Evolutionary conservation across 2,797 vertebrate species (phyloP).

Genomic region (Sebastes hubbsi): DNA sequence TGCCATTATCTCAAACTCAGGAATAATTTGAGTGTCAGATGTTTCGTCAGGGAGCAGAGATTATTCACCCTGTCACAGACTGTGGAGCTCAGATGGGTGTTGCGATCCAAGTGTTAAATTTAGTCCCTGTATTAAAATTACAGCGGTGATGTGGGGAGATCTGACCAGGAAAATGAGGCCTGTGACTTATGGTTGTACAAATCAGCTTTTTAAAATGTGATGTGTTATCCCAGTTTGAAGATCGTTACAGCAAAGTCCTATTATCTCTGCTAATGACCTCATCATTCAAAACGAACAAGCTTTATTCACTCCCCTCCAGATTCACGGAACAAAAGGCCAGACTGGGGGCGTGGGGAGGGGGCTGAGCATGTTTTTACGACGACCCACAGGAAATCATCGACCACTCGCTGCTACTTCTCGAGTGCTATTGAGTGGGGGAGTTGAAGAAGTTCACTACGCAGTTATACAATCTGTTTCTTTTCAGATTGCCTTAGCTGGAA

Average conservation of each 20-base stretch:
- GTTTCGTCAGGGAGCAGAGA: constrained; percentile 40
- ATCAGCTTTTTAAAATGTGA: constrained; percentile 69
- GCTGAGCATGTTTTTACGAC: background rate
- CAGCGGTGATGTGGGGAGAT: constrained; percentile 37
- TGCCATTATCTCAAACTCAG: constrained; percentile 55
- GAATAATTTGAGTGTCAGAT: constrained; percentile 70
- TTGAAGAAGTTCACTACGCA: constrained; percentile 43
- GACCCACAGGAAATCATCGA: constrained; percentile 44
- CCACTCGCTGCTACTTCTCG: constrained; percentile 29
- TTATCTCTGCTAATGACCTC: constrained; percentile 78
- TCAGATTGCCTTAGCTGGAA: constrained; percentile 20
- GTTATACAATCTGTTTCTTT: constrained; percentile 25
- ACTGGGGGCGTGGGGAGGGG: background rate
- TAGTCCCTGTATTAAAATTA: constrained; percentile 63
- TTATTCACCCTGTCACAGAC: constrained; percentile 57
- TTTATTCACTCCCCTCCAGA: constrained; percentile 53
- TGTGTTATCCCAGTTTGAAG: constrained; percentile 68
- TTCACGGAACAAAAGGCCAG: constrained; percentile 49
- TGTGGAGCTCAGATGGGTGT: constrained; percentile 32
- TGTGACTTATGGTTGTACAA: constrained; percentile 62
- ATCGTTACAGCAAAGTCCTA: constrained; percentile 70
- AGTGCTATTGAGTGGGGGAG: constrained; percentile 30
- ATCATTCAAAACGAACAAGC: constrained; percentile 70
- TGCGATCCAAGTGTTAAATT: constrained; percentile 55
- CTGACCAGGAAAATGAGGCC: constrained; percentile 57